Percentiles rank a stretch among this genome's conserved stretches.
These are phyloP conservation scores for Orthosia cruda DNA, from an alignment of 2,888 invertebrate species.

Conservation along the genomic window DNA sequence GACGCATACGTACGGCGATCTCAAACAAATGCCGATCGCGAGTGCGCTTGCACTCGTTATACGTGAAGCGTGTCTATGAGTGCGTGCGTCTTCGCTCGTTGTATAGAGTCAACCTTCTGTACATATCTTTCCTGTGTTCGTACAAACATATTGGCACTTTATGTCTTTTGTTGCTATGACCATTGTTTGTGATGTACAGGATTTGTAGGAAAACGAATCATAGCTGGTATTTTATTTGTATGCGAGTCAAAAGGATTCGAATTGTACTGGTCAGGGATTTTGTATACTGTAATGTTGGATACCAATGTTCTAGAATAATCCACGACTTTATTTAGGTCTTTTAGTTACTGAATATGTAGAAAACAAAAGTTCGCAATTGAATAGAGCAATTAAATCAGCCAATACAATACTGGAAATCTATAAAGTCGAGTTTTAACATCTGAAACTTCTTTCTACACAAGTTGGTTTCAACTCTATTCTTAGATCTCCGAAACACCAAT, in stretches of 20 bases:
- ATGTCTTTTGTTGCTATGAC: slow-evolving; percentile 35
- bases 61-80: background rate
- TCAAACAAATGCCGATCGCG: background rate
- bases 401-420: background rate
- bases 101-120: background rate
- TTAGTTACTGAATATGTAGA: background rate
- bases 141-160: slow-evolving; percentile 40
- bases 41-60: background rate
- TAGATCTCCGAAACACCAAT: background rate
- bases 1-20: background rate
- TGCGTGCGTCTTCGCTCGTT: background rate
- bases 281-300: slow-evolving; percentile 8
- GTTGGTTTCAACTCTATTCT: background rate
- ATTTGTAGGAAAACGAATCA: slow-evolving; percentile 32
- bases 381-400: background rate
- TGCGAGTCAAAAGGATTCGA: background rate
- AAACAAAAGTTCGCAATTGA: background rate
- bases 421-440: background rate
- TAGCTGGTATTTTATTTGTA: slow-evolving; percentile 23
- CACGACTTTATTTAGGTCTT: background rate
- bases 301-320: background rate
- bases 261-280: slow-evolving; percentile 22
- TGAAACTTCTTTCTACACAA: background rate
- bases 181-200: slow-evolving; percentile 34
- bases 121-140: background rate